phyloP scores from a whole-genome alignment of 2,797 vertebrate genomes.

The Takifugu rubripes region DNA sequence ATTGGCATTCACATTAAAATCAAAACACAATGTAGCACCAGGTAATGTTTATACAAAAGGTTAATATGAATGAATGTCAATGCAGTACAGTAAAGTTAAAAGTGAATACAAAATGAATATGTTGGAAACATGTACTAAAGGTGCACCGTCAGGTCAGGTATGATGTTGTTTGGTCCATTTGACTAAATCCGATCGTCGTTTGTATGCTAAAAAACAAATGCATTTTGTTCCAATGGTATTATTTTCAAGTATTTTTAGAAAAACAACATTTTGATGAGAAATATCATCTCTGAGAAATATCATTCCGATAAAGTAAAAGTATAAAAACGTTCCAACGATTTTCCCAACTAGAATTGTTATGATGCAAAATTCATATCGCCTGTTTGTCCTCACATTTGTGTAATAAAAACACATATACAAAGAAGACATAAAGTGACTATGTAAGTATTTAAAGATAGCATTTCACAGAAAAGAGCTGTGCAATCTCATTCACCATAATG shows the following conservation, averaged over 20 bases:
- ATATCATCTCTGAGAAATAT: constrained; percentile 77
- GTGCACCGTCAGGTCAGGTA: constrained; percentile 71
- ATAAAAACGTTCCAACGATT: constrained; percentile 69
- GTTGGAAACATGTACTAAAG: constrained; percentile 69
- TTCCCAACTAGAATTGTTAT: constrained; percentile 74
- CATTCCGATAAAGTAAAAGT: constrained; percentile 75
- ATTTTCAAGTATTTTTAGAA: constrained; percentile 84
- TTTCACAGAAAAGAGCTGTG: constrained; percentile 88
- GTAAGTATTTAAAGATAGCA: constrained; percentile 74
- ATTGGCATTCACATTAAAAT: constrained; percentile 95
- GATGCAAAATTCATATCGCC: constrained; percentile 81
- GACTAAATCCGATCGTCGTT: constrained; percentile 21
- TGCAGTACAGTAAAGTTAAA: constrained; percentile 84
- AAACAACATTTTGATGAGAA: constrained; percentile 65
- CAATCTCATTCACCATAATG: constrained; percentile 87
- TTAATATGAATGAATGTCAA: constrained; percentile 81
- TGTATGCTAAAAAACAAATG: constrained; percentile 40
- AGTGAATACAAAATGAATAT: constrained; percentile 62
- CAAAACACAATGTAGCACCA: constrained; percentile 91
- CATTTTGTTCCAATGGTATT: constrained; percentile 73
- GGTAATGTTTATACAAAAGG: constrained; percentile 84
- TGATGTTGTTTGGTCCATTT: constrained; percentile 67
- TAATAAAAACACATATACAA: constrained; percentile 83
- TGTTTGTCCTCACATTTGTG: constrained; percentile 81
- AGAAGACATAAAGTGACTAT: constrained; percentile 85